These are phyloP conservation scores for Mythimna impura DNA, from an alignment of 2,888 invertebrate species.

Conservation along the genomic window DNA sequence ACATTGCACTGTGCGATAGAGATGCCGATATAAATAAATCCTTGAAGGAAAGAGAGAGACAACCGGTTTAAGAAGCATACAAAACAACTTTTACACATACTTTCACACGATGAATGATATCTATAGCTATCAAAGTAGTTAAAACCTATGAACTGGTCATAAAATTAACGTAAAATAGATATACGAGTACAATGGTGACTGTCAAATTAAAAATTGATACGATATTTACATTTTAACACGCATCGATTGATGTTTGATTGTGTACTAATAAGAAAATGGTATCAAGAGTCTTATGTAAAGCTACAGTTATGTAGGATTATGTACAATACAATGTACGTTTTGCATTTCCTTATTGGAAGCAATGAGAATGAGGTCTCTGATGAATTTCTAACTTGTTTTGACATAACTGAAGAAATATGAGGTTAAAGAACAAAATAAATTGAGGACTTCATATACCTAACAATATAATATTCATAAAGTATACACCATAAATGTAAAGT, in stretches of 20 bases:
- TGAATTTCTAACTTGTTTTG: not conserved
- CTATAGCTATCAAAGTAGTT: conserved; percentile 50
- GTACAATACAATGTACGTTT: not conserved
- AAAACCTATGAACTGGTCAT: conserved; percentile 39
- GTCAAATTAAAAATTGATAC: conserved; percentile 23
- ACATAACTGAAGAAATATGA: not conserved
- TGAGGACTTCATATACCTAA: not conserved
- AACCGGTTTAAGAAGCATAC: conserved; percentile 64
- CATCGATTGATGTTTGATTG: conserved; percentile 6
- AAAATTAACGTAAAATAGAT: conserved; percentile 36
- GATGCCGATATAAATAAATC: conserved; percentile 41
- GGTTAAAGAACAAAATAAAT: not conserved
- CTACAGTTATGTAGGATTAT: conserved; percentile 9
- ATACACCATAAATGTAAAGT: not conserved
- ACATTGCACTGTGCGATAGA: conserved; percentile 63
- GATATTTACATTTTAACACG: conserved; percentile 19
- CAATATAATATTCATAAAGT: not conserved
- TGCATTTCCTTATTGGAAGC: not conserved
- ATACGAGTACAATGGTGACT: not conserved
- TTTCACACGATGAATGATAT: conserved; percentile 70
- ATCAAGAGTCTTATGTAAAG: not conserved
- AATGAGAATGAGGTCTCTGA: conserved; percentile 3
- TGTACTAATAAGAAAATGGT: conserved; percentile 4
- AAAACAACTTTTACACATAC: conserved; percentile 74
- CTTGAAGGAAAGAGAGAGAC: conserved; percentile 57